phyloP scores from a whole-genome alignment of 2,113 vertebrate genomes.

The Centropus unirufus region DNA sequence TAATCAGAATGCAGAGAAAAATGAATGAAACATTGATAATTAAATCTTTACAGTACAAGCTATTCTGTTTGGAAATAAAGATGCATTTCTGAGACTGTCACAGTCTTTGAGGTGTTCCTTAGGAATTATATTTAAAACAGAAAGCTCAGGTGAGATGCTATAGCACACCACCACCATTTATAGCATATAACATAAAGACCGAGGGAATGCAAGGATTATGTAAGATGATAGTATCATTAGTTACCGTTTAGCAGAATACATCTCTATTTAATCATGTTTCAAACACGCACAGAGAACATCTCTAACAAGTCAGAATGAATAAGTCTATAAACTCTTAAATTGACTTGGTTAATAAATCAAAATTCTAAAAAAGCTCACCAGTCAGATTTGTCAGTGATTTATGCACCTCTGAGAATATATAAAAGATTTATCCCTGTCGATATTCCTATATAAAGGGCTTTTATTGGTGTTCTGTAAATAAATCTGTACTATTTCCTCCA shows the following conservation, averaged over 20 bases:
- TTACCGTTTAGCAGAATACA: not conserved
- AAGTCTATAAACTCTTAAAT: constrained; percentile 39
- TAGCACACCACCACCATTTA: not conserved
- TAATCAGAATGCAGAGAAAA: not conserved
- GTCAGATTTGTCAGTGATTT: constrained; percentile 39
- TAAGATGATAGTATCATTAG: not conserved
- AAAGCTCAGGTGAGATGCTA: not conserved
- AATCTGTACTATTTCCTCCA: not conserved
- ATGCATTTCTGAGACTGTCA: not conserved
- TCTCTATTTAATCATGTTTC: not conserved
- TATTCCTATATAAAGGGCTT: constrained; percentile 40
- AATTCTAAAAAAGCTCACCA: constrained; percentile 30
- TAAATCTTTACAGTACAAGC: not conserved
- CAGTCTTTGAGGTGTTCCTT: not conserved
- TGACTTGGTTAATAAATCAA: constrained; percentile 58
- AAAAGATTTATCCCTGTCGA: constrained; percentile 12
- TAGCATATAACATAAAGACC: not conserved
- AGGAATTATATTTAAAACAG: not conserved
- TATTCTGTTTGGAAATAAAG: not conserved
- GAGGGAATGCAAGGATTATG: not conserved
- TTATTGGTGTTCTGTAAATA: constrained; percentile 36
- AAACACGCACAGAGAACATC: not conserved
- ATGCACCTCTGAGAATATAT: constrained; percentile 31
- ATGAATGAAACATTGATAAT: not conserved
- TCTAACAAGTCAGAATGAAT: constrained; percentile 2